A percentile compares a stretch with the other conserved stretches of the same genome.
Evolutionary conservation across 2,888 invertebrate genomes (phyloP).

Genomic region (Amphipoea lucens): DNA sequence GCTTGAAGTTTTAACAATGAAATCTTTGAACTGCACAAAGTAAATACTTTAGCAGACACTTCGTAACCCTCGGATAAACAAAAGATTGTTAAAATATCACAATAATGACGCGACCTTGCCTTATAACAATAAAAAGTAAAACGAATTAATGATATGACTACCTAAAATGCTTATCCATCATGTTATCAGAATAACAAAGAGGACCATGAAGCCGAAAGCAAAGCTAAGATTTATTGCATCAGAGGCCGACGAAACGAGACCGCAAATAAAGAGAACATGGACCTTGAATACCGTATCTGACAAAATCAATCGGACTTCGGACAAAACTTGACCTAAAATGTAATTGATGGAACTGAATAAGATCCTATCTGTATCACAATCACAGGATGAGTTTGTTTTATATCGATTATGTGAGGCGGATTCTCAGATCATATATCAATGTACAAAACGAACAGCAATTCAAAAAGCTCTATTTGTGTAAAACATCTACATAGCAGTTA

Average conservation of each 20-base stretch:
- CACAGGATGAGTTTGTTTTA: conserved; percentile 30
- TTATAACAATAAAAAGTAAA: conserved; percentile 78
- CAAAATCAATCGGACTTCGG: conserved; percentile 89
- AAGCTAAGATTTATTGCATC: conserved; percentile 88
- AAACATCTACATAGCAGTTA: conserved; percentile 60
- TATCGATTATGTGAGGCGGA: conserved; percentile 17
- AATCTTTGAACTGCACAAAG: conserved; percentile 25
- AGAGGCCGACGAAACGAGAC: conserved; percentile 89
- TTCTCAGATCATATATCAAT: conserved; percentile 3
- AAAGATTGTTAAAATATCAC: conserved; percentile 63
- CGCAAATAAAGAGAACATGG: conserved; percentile 90
- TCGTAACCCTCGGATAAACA: conserved; percentile 60
- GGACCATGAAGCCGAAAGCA: conserved; percentile 86
- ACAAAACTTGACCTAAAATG: conserved; percentile 89
- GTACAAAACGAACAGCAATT: conserved; percentile 9
- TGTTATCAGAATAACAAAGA: conserved; percentile 87
- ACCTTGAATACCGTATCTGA: conserved; percentile 89
- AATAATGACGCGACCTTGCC: conserved; percentile 73
- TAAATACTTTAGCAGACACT: conserved; percentile 44
- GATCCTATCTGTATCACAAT: conserved; percentile 47
- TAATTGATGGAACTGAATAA: conserved; percentile 81
- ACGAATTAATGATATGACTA: conserved; percentile 79
- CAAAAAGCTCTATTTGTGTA: conserved; percentile 30
- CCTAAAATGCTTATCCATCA: conserved; percentile 86
- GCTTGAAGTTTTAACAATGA: conserved; percentile 31